Percentiles rank a stretch among this genome's conserved stretches.
phyloP scores from a whole-genome alignment of 2,888 invertebrate genomes.

The Automeris io region DNA sequence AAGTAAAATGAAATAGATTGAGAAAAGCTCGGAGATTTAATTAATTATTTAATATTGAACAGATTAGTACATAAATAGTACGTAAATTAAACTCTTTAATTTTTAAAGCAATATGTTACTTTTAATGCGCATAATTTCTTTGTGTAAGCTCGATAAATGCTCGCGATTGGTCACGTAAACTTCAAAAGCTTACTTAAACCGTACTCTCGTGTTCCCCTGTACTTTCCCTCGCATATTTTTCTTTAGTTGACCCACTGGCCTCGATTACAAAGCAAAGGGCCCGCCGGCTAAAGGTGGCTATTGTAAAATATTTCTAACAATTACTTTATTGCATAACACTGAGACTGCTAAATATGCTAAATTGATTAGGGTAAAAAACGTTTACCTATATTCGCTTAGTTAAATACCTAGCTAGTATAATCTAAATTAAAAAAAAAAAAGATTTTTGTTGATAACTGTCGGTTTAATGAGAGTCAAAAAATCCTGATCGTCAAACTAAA shows the following conservation, averaged over 20 bases:
- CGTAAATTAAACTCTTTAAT: no score
- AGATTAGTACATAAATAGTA: no score
- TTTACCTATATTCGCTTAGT: no score
- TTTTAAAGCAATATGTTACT: background rate
- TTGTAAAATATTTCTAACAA: constrained; percentile 16
- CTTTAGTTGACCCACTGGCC: constrained; percentile 60
- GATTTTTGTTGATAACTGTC: no score
- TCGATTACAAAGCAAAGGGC: constrained; percentile 29
- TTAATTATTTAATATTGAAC: no score
- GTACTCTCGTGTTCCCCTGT: constrained; percentile 39
- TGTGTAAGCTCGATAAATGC: constrained; percentile 5
- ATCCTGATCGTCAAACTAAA: no score
- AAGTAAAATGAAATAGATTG: no score
- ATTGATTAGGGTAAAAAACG: background rate
- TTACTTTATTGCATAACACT: background rate
- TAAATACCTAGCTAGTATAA: no score
- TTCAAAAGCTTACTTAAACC: constrained; percentile 37
- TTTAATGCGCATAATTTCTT: constrained; percentile 5
- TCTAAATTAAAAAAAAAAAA: no score
- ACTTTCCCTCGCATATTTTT: constrained; percentile 41
- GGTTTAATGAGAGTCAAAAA: no score
- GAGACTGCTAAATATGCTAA: constrained; percentile 2
- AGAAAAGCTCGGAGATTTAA: no score
- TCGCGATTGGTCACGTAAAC: constrained; percentile 37
- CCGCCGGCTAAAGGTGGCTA: constrained; percentile 13